Conservation (phyloP, 2,888 invertebrate genomes). For the Coecobrya sp. region DNA sequence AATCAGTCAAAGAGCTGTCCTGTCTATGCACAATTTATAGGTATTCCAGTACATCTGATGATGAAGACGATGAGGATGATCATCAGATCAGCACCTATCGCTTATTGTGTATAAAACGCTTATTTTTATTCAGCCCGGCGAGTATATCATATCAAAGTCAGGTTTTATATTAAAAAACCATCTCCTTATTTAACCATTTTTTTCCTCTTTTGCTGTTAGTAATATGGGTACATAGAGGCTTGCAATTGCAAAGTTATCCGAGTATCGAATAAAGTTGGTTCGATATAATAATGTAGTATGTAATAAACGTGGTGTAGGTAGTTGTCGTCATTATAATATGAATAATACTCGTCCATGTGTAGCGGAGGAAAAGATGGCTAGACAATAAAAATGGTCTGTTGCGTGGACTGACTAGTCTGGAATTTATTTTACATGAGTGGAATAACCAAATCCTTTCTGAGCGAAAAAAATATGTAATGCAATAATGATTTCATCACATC, state of each 20-base stretch:
- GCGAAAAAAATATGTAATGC: slow-evolving; percentile 42
- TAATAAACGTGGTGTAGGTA: background rate
- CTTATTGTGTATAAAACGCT: background rate
- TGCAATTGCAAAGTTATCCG: background rate
- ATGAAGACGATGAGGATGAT: background rate
- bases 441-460: slow-evolving; percentile 26
- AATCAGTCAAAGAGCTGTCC: slow-evolving; percentile 1
- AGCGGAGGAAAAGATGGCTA: background rate
- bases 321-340: background rate
- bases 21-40: slow-evolving; percentile 37
- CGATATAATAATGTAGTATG: background rate
- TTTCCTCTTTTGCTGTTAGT: background rate
- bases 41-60: background rate
- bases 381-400: slow-evolving; percentile 40
- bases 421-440: slow-evolving; percentile 32
- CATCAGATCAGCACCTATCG: background rate
- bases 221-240: background rate
- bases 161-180: background rate
- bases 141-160: background rate
- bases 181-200: slow-evolving; percentile 9
- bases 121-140: background rate
- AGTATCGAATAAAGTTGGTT: background rate
- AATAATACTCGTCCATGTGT: slow-evolving; percentile 25
- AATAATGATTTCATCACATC: slow-evolving; percentile 76
- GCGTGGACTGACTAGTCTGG: slow-evolving; percentile 16